Conservation (phyloP, 2,888 invertebrate species). For the Cryptocephalus primarius region DNA sequence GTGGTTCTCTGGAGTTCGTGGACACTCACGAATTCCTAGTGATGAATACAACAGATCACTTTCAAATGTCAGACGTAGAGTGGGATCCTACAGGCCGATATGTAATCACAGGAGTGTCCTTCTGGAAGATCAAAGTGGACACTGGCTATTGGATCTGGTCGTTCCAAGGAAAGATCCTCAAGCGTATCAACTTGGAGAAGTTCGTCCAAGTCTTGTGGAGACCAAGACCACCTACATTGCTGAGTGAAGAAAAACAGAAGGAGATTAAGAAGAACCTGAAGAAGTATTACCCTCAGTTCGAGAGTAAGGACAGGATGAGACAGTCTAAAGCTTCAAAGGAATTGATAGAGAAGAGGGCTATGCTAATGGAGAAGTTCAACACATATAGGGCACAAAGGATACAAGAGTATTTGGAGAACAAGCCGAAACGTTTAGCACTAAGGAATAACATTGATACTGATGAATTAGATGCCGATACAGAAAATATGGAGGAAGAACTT, state of each 20-base stretch:
- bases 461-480: constrained; percentile 71
- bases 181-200: constrained; percentile 77
- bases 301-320: constrained; percentile 90
- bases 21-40: constrained; percentile 92
- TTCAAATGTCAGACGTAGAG: constrained; percentile 85
- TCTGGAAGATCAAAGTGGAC: constrained; percentile 91
- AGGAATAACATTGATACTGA: constrained; percentile 90
- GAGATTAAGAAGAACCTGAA: constrained; percentile 96
- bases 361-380: constrained; percentile 76
- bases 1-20: constrained; percentile 89
- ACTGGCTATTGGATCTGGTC: constrained; percentile 94
- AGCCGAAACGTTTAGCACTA: constrained; percentile 70
- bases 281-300: constrained; percentile 92
- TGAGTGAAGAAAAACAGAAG: constrained; percentile 76
- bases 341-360: constrained; percentile 81
- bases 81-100: constrained; percentile 99
- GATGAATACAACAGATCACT: constrained; percentile 92
- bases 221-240: constrained; percentile 79
- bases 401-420: constrained; percentile 66
- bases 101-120: constrained; percentile 89
- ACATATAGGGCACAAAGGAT: constrained; percentile 68
- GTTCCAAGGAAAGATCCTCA: constrained; percentile 75
- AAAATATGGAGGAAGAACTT: constrained; percentile 86
- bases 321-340: constrained; percentile 91
- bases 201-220: constrained; percentile 90